These are phyloP conservation scores for Drepana arcuata DNA, from an alignment of 1,140 invertebrate genomes.

Conservation along the genomic window DNA sequence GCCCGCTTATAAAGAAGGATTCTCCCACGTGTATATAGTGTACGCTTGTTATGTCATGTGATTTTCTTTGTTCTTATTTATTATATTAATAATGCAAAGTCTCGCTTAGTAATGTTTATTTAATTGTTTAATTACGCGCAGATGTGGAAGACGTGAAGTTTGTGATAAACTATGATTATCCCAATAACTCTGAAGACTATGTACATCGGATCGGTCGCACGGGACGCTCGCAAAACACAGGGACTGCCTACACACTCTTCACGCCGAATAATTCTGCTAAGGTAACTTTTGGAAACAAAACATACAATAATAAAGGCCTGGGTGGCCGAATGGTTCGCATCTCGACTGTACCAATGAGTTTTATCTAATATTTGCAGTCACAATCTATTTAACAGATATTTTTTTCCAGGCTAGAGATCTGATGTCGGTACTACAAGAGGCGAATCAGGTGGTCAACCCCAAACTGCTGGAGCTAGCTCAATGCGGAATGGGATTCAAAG, in stretches of 20 bases:
- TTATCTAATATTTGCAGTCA: too few species aligned
- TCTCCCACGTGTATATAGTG: too few species aligned
- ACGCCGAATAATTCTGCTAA: slow-evolving; percentile 85
- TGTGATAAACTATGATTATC: slow-evolving; percentile 95
- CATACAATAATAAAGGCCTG: not conserved
- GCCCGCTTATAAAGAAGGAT: too few species aligned
- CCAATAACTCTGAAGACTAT: slow-evolving; percentile 92
- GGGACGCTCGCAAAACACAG: slow-evolving; percentile 85
- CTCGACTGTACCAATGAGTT: too few species aligned
- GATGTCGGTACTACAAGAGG: slow-evolving; percentile 93
- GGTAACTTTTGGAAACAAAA: slow-evolving; percentile 35
- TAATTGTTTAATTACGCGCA: slow-evolving; percentile 39
- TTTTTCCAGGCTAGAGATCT: slow-evolving; percentile 87
- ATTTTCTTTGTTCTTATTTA: too few species aligned
- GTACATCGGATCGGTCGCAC: slow-evolving; percentile 93
- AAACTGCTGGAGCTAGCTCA: slow-evolving; percentile 72
- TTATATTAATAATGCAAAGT: too few species aligned
- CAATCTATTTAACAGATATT: too few species aligned
- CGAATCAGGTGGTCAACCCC: slow-evolving; percentile 81
- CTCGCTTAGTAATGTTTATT: too few species aligned
- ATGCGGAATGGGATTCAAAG: slow-evolving; percentile 66
- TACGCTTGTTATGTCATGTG: too few species aligned
- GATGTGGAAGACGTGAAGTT: slow-evolving; percentile 94
- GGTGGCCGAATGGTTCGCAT: too few species aligned
- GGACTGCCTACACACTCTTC: slow-evolving; percentile 93